Evolutionary conservation across 2,797 vertebrate species (phyloP).

Genomic region (Miichthys miiuy): DNA sequence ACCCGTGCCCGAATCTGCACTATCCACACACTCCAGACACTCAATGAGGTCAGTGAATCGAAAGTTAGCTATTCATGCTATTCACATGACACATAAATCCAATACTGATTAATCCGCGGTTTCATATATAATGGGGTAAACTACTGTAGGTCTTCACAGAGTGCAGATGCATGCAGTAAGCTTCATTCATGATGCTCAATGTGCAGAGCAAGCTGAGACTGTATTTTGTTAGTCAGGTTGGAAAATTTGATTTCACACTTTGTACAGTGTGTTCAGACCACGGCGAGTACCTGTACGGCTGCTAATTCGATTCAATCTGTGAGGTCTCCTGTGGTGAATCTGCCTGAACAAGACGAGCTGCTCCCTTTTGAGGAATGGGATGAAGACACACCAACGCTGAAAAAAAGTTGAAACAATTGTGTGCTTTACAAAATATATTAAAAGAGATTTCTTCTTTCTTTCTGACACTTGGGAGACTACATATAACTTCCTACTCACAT

Average conservation of each 20-base stretch:
- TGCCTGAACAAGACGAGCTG: background rate
- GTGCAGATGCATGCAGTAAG: slow-evolving; percentile 19
- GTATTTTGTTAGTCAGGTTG: slow-evolving; percentile 27
- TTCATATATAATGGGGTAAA: slow-evolving; percentile 48
- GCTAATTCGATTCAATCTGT: slow-evolving; percentile 18
- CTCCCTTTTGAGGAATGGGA: slow-evolving; percentile 1
- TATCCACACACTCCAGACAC: background rate
- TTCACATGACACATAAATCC: slow-evolving; percentile 40
- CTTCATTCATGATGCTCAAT: slow-evolving; percentile 22
- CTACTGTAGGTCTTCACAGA: slow-evolving; percentile 20
- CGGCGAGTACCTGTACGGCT: background rate
- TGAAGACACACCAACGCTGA: background rate
- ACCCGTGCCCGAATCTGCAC: background rate
- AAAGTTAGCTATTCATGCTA: slow-evolving; percentile 28
- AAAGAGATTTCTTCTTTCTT: background rate
- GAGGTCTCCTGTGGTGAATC: slow-evolving; percentile 12
- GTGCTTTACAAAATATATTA: background rate
- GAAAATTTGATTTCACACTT: slow-evolving; percentile 34
- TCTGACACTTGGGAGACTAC: slow-evolving; percentile 19
- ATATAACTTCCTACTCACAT: slow-evolving; percentile 17
- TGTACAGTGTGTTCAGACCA: background rate
- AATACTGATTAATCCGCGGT: slow-evolving; percentile 47
- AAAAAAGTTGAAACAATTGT: background rate
- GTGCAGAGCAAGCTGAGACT: background rate
- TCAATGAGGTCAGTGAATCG: slow-evolving; percentile 3